These are phyloP conservation scores for Erinaceus europaeus DNA, from an alignment of 2,113 vertebrate genomes.

Conservation along the genomic window DNA sequence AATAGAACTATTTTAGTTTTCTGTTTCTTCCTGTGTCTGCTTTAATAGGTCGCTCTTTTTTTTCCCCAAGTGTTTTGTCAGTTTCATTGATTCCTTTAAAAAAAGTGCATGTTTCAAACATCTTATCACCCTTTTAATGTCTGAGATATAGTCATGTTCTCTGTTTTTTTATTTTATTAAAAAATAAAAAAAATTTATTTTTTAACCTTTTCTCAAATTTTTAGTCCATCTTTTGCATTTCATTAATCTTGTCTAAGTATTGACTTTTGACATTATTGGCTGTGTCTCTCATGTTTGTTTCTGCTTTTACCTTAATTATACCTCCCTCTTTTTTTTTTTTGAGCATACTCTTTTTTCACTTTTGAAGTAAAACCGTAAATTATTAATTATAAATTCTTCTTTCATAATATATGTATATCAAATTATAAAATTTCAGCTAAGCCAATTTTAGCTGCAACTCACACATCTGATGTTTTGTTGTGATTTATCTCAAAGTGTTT, in stretches of 20 bases:
- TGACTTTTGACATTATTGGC: background rate
- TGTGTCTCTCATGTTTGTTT: background rate
- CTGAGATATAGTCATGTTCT: background rate
- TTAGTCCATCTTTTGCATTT: background rate
- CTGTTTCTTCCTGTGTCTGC: background rate
- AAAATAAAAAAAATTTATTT: too few species aligned
- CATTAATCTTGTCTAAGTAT: background rate
- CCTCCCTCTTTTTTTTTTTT: background rate
- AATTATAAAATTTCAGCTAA: background rate
- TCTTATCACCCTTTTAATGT: background rate
- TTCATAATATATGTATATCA: background rate
- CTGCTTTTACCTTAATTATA: background rate
- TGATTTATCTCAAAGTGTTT: conserved; percentile 17
- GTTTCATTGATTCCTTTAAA: background rate
- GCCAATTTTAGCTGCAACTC: background rate
- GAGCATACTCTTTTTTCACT: background rate
- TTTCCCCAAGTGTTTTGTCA: too few species aligned
- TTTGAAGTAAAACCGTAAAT: background rate
- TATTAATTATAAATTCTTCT: background rate
- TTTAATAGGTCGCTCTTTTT: background rate
- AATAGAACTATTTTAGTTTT: background rate
- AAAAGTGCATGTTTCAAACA: background rate
- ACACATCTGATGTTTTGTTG: background rate
- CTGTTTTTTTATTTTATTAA: background rate
- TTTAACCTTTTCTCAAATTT: background rate